phyloP scores from a whole-genome alignment of 35 echinoderm and acorn worm genomes.

The Chiridota heheva region DNA sequence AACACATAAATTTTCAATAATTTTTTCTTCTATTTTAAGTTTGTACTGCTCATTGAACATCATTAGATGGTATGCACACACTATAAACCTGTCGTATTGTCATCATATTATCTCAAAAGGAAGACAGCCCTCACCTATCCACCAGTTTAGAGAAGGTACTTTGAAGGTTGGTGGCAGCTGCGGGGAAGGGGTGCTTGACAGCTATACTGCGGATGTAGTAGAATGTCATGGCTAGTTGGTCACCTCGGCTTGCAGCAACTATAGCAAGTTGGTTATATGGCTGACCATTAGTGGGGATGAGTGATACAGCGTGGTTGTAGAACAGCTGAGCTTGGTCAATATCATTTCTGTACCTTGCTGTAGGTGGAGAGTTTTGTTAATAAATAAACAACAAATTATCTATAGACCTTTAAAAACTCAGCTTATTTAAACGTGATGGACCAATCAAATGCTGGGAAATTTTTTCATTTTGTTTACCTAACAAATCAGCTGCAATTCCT shows the following conservation, averaged over 20 bases:
- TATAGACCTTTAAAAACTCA: not conserved
- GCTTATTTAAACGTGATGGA: not conserved
- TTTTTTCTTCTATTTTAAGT: too few relatives aligned
- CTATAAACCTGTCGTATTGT: too few relatives aligned
- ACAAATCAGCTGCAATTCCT: too few relatives aligned
- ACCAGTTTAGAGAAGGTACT: constrained; percentile 96
- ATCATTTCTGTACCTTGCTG: constrained; percentile 94
- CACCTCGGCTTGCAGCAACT: constrained; percentile 81
- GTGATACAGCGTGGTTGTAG: constrained; percentile 89
- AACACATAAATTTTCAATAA: too few relatives aligned
- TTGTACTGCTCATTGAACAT: too few relatives aligned
- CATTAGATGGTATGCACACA: too few relatives aligned
- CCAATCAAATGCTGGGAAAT: too few relatives aligned
- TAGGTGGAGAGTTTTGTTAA: too few relatives aligned
- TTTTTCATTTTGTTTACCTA: not conserved
- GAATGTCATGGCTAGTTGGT: constrained; percentile 96
- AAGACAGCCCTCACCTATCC: constrained; percentile 85
- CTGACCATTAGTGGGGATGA: constrained; percentile 95
- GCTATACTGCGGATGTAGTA: constrained; percentile 98
- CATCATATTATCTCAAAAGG: too few relatives aligned
- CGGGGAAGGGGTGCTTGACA: constrained; percentile 97
- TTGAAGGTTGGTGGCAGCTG: constrained; percentile 95
- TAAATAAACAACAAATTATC: too few relatives aligned
- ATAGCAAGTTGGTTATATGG: constrained; percentile 99
- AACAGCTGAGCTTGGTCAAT: constrained; percentile 92